Evolutionary conservation across 2,113 vertebrate genomes (phyloP).

Genomic region (Ptilonorhynchus violaceus): DNA sequence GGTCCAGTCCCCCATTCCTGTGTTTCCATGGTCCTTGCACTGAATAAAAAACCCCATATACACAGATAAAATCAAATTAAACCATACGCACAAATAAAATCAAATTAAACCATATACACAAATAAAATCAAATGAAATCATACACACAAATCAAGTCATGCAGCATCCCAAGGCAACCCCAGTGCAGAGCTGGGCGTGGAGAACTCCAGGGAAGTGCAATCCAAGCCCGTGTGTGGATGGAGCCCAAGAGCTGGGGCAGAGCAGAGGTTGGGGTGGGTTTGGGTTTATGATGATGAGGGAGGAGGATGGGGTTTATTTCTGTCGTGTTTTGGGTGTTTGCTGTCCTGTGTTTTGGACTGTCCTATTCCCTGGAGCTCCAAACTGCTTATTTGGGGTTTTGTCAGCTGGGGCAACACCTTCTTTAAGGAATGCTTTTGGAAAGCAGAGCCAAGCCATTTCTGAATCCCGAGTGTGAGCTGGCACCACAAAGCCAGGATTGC

Average conservation of each 20-base stretch:
- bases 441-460: neutral
- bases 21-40: neutral
- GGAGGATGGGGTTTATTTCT: neutral
- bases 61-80: neutral
- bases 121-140: neutral
- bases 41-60: neutral
- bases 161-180: neutral
- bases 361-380: neutral
- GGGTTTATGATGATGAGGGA: neutral
- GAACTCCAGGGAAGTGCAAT: neutral
- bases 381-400: neutral
- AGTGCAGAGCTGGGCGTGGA: neutral
- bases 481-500: neutral
- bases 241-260: neutral
- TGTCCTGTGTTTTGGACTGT: neutral
- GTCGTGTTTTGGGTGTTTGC: neutral
- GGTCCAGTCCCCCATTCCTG: rapidly evolving
- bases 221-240: neutral
- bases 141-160: neutral
- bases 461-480: neutral
- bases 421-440: neutral
- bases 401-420: neutral
- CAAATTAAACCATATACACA: too few relatives aligned
- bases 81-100: neutral
- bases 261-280: neutral